phyloP scores from a whole-genome alignment of 2,113 vertebrate species.

The Pollimyrus isidori region DNA sequence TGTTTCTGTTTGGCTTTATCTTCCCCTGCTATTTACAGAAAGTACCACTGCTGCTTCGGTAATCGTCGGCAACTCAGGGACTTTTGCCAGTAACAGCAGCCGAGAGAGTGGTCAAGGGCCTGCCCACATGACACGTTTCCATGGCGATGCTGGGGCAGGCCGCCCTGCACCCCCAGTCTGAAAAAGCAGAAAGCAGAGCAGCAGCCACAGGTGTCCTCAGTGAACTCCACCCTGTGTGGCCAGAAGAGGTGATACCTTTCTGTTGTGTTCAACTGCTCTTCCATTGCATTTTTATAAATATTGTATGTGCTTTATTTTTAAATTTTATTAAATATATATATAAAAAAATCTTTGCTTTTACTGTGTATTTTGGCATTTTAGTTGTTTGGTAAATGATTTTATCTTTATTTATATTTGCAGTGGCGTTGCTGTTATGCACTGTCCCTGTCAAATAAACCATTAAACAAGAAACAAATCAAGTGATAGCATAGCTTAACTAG shows the following conservation, averaged over 20 bases:
- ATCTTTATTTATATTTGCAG: neutral
- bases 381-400: neutral
- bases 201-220: neutral
- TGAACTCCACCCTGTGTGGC: neutral
- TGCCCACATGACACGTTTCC: neutral
- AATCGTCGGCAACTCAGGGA: neutral
- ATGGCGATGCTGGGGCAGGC: neutral
- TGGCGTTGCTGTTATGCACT: neutral
- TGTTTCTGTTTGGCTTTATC: neutral
- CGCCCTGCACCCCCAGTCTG: neutral
- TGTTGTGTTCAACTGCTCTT: neutral
- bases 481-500: no score
- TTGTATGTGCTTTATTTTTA: neutral
- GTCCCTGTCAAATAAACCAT: neutral
- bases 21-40: conserved; percentile 7
- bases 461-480: neutral
- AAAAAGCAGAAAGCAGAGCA: neutral
- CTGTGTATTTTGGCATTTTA: neutral
- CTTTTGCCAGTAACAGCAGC: neutral
- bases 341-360: neutral
- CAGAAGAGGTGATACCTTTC: neutral
- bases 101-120: neutral
- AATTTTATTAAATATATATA: neutral
- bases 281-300: neutral
- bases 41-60: neutral